These are phyloP conservation scores for Laothoe populi DNA, from an alignment of 2,888 invertebrate species.

Conservation along the genomic window DNA sequence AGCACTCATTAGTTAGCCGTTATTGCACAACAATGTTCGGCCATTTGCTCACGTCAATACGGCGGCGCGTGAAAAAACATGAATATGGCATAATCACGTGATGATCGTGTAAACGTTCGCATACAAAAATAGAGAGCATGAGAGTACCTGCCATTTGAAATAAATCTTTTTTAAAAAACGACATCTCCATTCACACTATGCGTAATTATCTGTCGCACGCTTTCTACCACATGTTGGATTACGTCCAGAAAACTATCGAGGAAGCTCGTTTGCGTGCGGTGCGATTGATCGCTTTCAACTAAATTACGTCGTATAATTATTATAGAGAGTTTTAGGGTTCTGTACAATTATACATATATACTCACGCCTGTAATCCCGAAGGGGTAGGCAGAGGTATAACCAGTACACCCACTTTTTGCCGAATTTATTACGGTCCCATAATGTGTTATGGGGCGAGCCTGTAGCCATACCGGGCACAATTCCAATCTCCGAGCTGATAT, in stretches of 20 bases:
- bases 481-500: too few relatives aligned
- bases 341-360: too few relatives aligned
- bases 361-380: too few relatives aligned
- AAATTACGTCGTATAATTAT: not conserved
- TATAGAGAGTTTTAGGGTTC: too few relatives aligned
- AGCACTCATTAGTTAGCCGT: constrained; percentile 26
- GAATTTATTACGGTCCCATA: too few relatives aligned
- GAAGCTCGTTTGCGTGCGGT: not conserved
- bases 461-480: too few relatives aligned
- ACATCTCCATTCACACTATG: constrained; percentile 46
- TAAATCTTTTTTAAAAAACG: constrained; percentile 27
- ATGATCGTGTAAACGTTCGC: constrained; percentile 59
- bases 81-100: constrained; percentile 58
- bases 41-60: constrained; percentile 42
- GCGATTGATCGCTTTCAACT: constrained; percentile 26
- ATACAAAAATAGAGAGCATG: constrained; percentile 43
- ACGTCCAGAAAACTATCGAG: constrained; percentile 32
- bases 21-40: constrained; percentile 55
- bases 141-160: constrained; percentile 37
- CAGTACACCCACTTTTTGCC: too few relatives aligned
- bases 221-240: constrained; percentile 35
- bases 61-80: constrained; percentile 39
- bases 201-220: constrained; percentile 35
- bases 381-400: too few relatives aligned
- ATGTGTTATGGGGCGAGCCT: too few relatives aligned